These are phyloP conservation scores for Steinernema scapterisci DNA, from an alignment of 2,888 invertebrate genomes.

Conservation along the genomic window DNA sequence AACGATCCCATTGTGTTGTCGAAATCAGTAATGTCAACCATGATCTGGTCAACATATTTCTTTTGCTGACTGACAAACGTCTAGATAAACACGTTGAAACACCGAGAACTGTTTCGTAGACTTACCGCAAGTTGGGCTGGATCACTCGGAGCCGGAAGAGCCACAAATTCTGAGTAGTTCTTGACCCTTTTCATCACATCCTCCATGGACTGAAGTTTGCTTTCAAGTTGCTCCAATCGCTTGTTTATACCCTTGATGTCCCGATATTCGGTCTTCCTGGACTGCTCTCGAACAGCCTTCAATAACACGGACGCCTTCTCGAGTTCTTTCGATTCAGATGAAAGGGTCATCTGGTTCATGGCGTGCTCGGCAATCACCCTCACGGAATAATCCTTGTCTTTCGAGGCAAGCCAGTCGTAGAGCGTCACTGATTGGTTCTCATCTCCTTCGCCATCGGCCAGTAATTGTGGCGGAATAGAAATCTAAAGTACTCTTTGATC, in stretches of 20 bases:
- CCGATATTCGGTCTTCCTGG: slow-evolving; percentile 49
- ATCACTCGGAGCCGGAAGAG: slow-evolving; percentile 32
- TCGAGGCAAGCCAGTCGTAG: slow-evolving; percentile 59
- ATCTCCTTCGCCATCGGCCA: neutral
- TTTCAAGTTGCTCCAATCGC: slow-evolving; percentile 55
- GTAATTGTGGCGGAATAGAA: neutral
- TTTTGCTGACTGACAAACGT: slow-evolving; percentile 37
- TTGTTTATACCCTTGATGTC: slow-evolving; percentile 62
- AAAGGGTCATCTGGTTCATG: slow-evolving; percentile 39
- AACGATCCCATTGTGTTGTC: slow-evolving; percentile 46
- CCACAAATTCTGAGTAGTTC: neutral
- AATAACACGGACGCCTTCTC: slow-evolving; percentile 36
- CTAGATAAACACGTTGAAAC: slow-evolving; percentile 34
- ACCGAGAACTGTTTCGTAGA: neutral
- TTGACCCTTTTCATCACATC: slow-evolving; percentile 31
- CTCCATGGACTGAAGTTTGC: slow-evolving; percentile 35
- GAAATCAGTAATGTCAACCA: slow-evolving; percentile 42
- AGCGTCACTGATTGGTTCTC: slow-evolving; percentile 45
- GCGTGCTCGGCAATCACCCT: slow-evolving; percentile 45
- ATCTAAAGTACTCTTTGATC: neutral
- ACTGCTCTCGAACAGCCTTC: slow-evolving; percentile 46
- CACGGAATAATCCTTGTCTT: slow-evolving; percentile 50
- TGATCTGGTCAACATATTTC: slow-evolving; percentile 31
- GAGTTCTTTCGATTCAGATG: slow-evolving; percentile 42
- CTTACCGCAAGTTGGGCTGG: slow-evolving; percentile 33